Conservation (phyloP, 2,888 invertebrate species). For the Cabera pusaria region DNA sequence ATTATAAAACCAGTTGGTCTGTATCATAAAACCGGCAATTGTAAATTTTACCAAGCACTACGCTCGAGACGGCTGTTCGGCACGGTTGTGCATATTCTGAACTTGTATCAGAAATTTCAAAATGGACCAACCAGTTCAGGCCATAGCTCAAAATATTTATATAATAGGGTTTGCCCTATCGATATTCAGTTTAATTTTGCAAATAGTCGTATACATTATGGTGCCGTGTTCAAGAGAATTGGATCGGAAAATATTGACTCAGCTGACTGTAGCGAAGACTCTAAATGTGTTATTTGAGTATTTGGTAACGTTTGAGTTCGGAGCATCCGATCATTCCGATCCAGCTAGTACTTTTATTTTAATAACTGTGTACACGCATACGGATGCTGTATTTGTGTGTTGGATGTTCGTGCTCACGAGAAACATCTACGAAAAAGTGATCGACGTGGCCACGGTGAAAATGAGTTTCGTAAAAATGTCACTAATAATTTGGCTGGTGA, state of each 20-base stretch:
- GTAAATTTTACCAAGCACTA: no score
- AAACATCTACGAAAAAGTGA: constrained; percentile 61
- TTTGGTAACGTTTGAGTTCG: constrained; percentile 24
- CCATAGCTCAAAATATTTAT: constrained; percentile 44
- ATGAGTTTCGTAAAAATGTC: constrained; percentile 38
- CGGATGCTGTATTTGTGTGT: constrained; percentile 50
- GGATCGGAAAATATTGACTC: constrained; percentile 54
- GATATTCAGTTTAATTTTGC: constrained; percentile 38
- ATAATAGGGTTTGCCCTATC: constrained; percentile 48
- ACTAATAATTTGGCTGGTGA: constrained; percentile 42
- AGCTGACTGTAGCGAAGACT: constrained; percentile 52
- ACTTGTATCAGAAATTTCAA: no score
- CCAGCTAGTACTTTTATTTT: no score
- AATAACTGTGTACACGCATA: constrained; percentile 52
- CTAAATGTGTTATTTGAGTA: constrained; percentile 49
- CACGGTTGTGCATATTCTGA: no score
- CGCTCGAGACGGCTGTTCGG: no score
- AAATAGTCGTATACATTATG: constrained; percentile 40
- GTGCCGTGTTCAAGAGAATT: constrained; percentile 48
- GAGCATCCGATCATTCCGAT: neutral
- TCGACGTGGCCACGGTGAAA: constrained; percentile 47
- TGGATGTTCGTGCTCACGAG: constrained; percentile 66
- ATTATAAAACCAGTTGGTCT: no score
- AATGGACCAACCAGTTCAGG: no score
- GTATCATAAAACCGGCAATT: no score